phyloP scores from a whole-genome alignment of 92 coral and sea anemone genomes.

The Siderastrea radians region DNA sequence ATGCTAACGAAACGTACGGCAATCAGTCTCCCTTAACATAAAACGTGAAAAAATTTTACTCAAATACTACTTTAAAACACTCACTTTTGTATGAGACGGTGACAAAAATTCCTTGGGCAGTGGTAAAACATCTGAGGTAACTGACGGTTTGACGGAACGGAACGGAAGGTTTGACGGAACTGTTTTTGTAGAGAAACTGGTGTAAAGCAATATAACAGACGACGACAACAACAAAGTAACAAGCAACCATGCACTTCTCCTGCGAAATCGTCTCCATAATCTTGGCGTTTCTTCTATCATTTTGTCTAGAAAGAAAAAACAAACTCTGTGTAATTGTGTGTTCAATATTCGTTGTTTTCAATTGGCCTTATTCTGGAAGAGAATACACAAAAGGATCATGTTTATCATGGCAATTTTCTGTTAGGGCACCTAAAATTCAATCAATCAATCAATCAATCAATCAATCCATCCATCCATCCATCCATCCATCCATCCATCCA shows the following conservation, averaged over 20 bases:
- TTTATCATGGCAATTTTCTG: no score
- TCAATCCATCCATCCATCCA: no score
- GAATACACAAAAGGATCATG: no score
- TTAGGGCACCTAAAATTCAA: no score
- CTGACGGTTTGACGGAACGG: background rate
- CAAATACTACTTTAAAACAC: background rate
- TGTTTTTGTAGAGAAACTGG: background rate
- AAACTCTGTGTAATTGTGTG: no score
- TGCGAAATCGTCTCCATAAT: background rate
- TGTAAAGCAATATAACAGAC: background rate
- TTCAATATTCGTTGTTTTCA: no score
- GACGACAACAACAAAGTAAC: background rate
- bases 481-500: no score
- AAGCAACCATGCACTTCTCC: background rate
- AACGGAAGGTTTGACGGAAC: background rate
- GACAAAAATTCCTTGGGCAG: slow-evolving; percentile 17
- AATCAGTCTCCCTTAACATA: background rate
- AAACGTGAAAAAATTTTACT: background rate
- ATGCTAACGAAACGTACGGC: no score
- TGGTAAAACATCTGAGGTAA: background rate
- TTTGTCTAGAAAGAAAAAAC: background rate
- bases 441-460: no score
- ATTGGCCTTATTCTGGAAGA: no score
- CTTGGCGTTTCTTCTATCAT: background rate
- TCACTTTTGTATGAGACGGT: slow-evolving; percentile 23